phyloP scores from a whole-genome alignment of 2,797 vertebrate genomes.

The Myotis planiceps region DNA sequence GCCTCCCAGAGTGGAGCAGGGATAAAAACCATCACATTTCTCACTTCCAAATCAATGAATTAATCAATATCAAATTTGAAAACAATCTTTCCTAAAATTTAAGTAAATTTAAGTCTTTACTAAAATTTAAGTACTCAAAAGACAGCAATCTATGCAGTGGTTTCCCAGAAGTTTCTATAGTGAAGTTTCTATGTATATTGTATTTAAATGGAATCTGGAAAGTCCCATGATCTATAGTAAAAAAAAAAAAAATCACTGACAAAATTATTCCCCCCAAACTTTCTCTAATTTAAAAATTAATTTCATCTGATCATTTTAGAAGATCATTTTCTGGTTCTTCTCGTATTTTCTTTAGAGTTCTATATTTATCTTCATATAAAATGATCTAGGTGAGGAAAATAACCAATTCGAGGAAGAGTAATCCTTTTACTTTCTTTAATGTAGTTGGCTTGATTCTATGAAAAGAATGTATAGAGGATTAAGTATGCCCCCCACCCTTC shows the following conservation, averaged over 20 bases:
- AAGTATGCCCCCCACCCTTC: background rate
- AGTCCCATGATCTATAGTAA: background rate
- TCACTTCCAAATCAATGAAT: constrained; percentile 29
- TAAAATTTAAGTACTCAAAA: constrained; percentile 41
- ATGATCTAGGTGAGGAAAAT: constrained; percentile 52
- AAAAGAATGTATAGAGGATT: constrained; percentile 45
- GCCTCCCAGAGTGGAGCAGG: constrained; percentile 47
- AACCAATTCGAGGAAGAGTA: constrained; percentile 36
- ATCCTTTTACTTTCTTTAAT: constrained; percentile 33
- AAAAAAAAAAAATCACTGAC: background rate
- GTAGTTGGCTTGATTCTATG: background rate
- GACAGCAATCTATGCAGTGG: background rate
- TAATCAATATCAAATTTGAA: constrained; percentile 27
- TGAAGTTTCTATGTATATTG: background rate
- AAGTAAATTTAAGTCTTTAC: background rate
- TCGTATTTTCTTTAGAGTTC: constrained; percentile 50
- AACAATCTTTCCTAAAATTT: background rate
- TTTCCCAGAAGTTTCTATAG: background rate
- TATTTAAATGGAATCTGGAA: constrained; percentile 29
- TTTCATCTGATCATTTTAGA: background rate
- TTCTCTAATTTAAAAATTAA: constrained; percentile 37
- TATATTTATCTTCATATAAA: background rate
- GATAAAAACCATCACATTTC: background rate
- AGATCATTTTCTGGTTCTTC: background rate
- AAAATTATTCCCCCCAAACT: background rate